A percentile compares a stretch with the other conserved stretches of the same genome.
Evolutionary conservation across 1,140 invertebrate genomes (phyloP).

Genomic region (Thereuonema tuberculata): DNA sequence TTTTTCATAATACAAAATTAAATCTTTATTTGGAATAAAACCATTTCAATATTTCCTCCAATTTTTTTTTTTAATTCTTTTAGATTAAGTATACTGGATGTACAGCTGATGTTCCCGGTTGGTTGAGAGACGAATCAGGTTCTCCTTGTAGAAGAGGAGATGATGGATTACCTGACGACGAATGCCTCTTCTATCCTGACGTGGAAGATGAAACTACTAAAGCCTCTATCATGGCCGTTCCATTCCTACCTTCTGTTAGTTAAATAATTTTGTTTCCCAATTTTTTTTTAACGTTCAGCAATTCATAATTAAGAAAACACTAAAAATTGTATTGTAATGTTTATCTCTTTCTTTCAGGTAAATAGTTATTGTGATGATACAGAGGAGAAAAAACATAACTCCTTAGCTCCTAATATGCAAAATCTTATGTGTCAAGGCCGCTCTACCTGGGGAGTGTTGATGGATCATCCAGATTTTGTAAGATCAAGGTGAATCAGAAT

Average conservation of each 20-base stretch:
- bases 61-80: not conserved
- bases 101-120: constrained; percentile 9
- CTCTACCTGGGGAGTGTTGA: constrained; percentile 23
- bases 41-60: too few species aligned
- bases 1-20: too few species aligned
- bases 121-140: constrained; percentile 6
- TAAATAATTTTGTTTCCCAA: too few species aligned
- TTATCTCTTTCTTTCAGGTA: constrained; percentile 13
- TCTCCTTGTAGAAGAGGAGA: constrained; percentile 3
- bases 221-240: constrained; percentile 18
- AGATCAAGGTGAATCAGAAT: constrained; percentile 3
- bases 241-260: constrained; percentile 2
- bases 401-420: constrained; percentile 28
- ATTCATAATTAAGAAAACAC: not conserved
- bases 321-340: not conserved
- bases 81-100: constrained; percentile 8
- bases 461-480: constrained; percentile 22
- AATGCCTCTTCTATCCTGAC: constrained; percentile 19
- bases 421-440: constrained; percentile 25
- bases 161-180: constrained; percentile 14
- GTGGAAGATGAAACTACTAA: constrained; percentile 8
- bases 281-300: too few species aligned
- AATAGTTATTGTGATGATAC: constrained; percentile 19
- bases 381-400: constrained; percentile 22
- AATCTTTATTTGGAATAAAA: too few species aligned